Evolutionary conservation across 2,888 invertebrate genomes (phyloP).

Genomic region (Zygaena filipendulae): DNA sequence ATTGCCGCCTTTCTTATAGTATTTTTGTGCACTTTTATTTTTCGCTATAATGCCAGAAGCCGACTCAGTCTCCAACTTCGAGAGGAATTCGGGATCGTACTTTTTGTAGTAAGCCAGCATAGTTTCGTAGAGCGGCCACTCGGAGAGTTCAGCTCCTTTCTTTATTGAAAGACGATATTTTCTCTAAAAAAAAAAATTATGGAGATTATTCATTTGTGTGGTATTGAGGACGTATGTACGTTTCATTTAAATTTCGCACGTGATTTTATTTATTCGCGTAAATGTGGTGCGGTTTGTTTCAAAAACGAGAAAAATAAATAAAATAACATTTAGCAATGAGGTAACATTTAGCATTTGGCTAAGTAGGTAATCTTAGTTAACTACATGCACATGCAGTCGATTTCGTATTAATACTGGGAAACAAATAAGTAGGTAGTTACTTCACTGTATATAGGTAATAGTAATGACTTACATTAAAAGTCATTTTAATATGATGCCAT

Average conservation of each 20-base stretch:
- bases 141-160: constrained; percentile 26
- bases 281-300: no score
- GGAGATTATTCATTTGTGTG: no score
- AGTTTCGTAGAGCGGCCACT: constrained; percentile 43
- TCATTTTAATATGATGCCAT: constrained; percentile 49
- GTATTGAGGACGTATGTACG: no score
- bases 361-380: no score
- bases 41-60: constrained; percentile 21
- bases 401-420: no score
- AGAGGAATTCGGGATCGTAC: constrained; percentile 33
- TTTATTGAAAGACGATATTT: constrained; percentile 43
- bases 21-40: constrained; percentile 14
- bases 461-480: constrained; percentile 48
- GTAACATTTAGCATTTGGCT: no score
- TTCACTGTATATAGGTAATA: no score
- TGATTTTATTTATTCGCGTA: no score
- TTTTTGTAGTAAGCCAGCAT: constrained; percentile 38
- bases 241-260: no score
- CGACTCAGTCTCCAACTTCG: constrained; percentile 29
- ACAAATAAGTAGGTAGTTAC: no score
- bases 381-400: no score
- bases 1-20: constrained; percentile 17
- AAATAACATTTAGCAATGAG: not conserved
- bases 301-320: constrained; percentile 1
- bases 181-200: constrained; percentile 34